phyloP scores from a whole-genome alignment of 2,797 vertebrate species.

The Cynopterus sphinx region DNA sequence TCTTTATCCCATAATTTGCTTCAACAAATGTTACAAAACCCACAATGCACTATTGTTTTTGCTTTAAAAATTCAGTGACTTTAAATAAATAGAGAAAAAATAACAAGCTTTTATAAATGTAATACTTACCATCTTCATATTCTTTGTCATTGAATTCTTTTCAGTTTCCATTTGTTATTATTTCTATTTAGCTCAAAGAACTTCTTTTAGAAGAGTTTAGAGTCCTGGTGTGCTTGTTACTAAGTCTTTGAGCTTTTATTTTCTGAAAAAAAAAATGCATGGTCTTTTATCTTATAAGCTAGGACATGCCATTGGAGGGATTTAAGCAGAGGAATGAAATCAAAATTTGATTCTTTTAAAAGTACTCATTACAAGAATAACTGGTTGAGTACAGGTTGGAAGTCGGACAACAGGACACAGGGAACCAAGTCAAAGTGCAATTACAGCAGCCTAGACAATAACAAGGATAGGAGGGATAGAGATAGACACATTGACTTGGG shows the following conservation, averaged over 20 bases:
- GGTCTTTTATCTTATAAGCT: neutral
- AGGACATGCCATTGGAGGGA: neutral
- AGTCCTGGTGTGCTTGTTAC: neutral
- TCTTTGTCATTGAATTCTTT: neutral
- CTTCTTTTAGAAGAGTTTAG: neutral
- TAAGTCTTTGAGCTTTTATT: neutral
- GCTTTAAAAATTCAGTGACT: neutral
- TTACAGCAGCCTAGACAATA: neutral
- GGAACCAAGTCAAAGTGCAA: neutral
- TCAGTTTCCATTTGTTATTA: neutral
- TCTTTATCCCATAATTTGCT: neutral
- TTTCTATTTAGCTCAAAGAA: neutral
- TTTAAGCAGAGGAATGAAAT: neutral
- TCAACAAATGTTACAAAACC: neutral
- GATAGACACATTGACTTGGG: neutral
- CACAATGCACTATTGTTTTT: neutral
- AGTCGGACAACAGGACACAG: neutral
- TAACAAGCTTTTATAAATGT: neutral
- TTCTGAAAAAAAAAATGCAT: neutral
- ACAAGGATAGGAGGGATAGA: neutral
- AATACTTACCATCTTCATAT: neutral
- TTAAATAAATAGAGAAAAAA: neutral
- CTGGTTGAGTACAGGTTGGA: neutral
- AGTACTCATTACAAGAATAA: neutral
- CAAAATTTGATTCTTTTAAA: neutral